Percentiles rank a stretch among this genome's conserved stretches.
Evolutionary conservation across 2,888 invertebrate genomes (phyloP).

Genomic region (Himalopsyche tibetana): DNA sequence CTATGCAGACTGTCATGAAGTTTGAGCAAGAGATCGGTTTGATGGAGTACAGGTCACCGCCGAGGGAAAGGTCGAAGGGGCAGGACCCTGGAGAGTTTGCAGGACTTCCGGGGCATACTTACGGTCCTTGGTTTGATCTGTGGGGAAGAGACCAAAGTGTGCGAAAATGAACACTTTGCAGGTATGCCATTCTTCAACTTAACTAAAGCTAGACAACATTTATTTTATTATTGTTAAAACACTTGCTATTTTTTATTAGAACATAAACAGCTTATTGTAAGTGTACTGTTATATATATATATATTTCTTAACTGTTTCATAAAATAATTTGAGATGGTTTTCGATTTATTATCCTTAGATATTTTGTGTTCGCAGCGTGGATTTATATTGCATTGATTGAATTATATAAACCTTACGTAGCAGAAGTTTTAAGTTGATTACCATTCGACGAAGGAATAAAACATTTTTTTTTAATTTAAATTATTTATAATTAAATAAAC

Average conservation of each 20-base stretch:
- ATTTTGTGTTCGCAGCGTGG: too few species aligned
- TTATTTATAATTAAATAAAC: too few species aligned
- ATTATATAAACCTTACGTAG: too few species aligned
- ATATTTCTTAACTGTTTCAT: background rate
- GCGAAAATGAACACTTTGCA: conserved; percentile 55
- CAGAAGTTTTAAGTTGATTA: too few species aligned
- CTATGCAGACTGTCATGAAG: conserved; percentile 67
- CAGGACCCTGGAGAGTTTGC: conserved; percentile 73
- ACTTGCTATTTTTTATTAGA: too few species aligned
- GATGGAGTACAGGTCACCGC: conserved; percentile 72
- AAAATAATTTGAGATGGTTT: background rate
- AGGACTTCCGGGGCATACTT: conserved; percentile 82
- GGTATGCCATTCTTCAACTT: conserved; percentile 19
- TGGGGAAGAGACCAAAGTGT: conserved; percentile 82
- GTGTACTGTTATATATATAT: too few species aligned
- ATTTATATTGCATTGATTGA: too few species aligned
- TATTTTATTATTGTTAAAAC: background rate
- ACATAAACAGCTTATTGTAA: too few species aligned
- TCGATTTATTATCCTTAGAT: too few species aligned
- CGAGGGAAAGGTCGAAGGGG: conserved; percentile 70
- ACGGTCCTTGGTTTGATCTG: conserved; percentile 93
- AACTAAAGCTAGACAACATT: background rate
- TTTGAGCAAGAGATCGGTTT: conserved; percentile 70
- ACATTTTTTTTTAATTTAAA: too few species aligned
- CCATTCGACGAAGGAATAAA: too few species aligned